Conservation (phyloP, 2,797 vertebrate genomes). For the Coilia nasus region DNA sequence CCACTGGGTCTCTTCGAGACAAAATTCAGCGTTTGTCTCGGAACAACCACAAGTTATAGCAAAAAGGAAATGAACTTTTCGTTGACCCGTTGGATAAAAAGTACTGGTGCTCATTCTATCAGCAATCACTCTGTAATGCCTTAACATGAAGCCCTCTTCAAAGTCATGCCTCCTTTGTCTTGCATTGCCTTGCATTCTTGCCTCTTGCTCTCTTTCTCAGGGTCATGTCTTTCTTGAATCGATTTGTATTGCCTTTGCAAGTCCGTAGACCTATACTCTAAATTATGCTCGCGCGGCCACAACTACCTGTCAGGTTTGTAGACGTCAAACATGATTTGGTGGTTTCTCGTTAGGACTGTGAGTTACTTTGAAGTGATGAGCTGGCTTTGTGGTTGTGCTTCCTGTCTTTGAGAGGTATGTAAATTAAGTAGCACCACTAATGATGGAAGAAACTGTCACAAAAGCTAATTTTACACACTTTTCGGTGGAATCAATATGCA, state of each 20-base stretch:
- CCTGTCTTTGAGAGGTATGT: neutral
- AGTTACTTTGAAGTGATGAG: constrained; percentile 4
- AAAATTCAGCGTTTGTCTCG: too few species aligned
- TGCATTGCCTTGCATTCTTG: neutral
- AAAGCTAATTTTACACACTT: neutral
- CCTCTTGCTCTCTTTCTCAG: neutral
- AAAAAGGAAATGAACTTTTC: too few species aligned
- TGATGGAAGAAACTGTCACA: neutral
- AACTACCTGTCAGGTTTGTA: neutral
- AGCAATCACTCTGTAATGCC: too few species aligned
- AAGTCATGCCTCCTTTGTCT: neutral
- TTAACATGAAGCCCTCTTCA: too few species aligned
- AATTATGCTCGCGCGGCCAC: neutral
- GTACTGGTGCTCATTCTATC: too few species aligned
- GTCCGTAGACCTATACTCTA: neutral
- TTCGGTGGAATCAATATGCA: neutral
- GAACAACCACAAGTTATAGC: too few species aligned
- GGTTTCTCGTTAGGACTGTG: neutral
- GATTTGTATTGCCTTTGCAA: neutral
- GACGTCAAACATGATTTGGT: neutral
- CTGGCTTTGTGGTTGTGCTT: neutral
- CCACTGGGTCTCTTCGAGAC: too few species aligned
- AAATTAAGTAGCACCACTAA: neutral
- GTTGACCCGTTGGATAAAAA: too few species aligned
- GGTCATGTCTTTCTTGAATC: neutral